These are phyloP conservation scores for Antigone vipio DNA, from an alignment of 2,113 vertebrate genomes.

Conservation along the genomic window DNA sequence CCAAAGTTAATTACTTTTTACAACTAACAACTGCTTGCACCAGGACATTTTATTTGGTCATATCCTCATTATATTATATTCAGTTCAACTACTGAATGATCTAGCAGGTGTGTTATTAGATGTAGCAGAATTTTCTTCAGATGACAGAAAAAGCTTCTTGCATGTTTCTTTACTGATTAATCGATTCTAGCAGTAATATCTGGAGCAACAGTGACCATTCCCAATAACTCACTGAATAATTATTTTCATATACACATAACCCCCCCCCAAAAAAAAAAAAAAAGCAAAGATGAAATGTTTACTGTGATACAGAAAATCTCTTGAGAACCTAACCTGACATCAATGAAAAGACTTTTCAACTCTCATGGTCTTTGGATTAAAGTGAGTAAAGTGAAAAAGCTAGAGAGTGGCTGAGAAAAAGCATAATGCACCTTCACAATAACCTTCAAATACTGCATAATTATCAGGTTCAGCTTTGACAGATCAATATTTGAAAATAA, in stretches of 20 bases:
- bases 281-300: neutral
- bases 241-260: neutral
- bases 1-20: neutral
- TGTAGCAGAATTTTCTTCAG: neutral
- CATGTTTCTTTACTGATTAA: neutral
- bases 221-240: neutral
- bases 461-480: neutral
- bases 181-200: neutral
- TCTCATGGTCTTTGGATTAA: neutral
- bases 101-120: neutral
- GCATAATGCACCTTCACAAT: neutral
- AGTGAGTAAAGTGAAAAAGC: neutral
- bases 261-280: neutral
- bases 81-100: neutral
- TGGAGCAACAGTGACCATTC: neutral
- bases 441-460: neutral
- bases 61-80: neutral
- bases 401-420: neutral
- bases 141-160: neutral
- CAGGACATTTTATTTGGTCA: neutral
- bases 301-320: neutral
- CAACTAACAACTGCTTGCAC: neutral
- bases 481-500: neutral
- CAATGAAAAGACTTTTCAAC: neutral
- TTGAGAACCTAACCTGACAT: neutral